A percentile compares a stretch with the other conserved stretches of the same genome.
phyloP scores from a whole-genome alignment of 23 tunicate genomes.

The Corella eumyota region DNA sequence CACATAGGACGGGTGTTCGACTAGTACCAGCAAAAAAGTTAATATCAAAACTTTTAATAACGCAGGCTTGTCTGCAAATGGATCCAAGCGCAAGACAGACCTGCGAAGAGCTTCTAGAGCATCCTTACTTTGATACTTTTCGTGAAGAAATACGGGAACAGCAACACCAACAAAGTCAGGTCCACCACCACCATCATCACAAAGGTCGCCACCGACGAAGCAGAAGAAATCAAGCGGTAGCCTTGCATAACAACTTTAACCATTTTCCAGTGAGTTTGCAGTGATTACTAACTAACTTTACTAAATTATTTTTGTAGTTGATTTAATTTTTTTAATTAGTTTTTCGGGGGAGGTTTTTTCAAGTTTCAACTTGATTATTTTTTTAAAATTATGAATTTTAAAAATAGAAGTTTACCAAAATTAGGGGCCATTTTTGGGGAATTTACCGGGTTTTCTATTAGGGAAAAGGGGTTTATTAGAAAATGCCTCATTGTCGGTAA shows the following conservation, averaged over 20 bases:
- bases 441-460: too few relatives aligned
- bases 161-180: conserved; percentile 54
- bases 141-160: conserved; percentile 81
- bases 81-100: conserved; percentile 80
- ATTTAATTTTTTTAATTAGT: too few relatives aligned
- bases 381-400: too few relatives aligned
- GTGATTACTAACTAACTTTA: conserved; percentile 19
- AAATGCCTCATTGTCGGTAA: too few relatives aligned
- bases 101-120: conserved; percentile 93
- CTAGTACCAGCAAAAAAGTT: too few relatives aligned
- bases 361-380: too few relatives aligned
- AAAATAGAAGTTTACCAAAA: too few relatives aligned
- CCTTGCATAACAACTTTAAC: conserved; percentile 3
- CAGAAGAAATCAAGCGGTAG: conserved; percentile 75
- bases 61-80: conserved; percentile 91
- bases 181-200: conserved; percentile 32
- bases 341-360: too few relatives aligned
- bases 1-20: too few relatives aligned
- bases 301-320: background rate
- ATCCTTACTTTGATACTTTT: conserved; percentile 88
- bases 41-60: too few relatives aligned
- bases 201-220: conserved; percentile 17
- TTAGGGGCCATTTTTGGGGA: too few relatives aligned
- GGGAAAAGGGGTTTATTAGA: too few relatives aligned
- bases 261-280: conserved; percentile 86